Evolutionary conservation across 2,113 vertebrate species (phyloP), one percentile per base, ranked within the genome.

Genomic region (Cebidichthys violaceus): DNA sequence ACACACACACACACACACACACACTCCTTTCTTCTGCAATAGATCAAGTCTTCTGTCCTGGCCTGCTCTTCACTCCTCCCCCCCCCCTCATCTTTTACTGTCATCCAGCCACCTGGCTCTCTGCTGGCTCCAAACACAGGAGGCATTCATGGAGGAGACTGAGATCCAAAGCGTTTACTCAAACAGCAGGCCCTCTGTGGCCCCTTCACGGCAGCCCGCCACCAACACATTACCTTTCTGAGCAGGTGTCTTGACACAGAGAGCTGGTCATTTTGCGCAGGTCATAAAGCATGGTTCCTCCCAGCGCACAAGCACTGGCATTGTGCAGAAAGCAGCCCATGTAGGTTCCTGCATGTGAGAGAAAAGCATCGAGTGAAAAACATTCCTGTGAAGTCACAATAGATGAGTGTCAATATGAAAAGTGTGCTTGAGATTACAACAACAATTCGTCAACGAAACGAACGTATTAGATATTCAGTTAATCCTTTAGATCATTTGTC

Each of bases 231-330:
- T 95, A 99, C 98, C 97, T 96, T 94, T 99, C 97, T 0, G 97
- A 97, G 84, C 98, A 99, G 50, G 97, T 97, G 61, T 98, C 97
- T 80, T 98, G 97, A 91, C 98, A 99, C 90, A 98, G 95, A 73
- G 97, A 86, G 57, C 97, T 93, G 1, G 97, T 98, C 98, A 99
- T 99, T 94, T 98, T 99, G 45, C 97, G 95, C 87, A 98, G 94
- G 91, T 99, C 98, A n/a, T 98, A 98, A 79, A 99, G 97, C 86
- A 99, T 95, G 0, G 95, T 95, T 69, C 97, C 98, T 84, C 97
- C 98, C 88, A 99, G 94, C 0, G 96, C 97, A 24, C 94, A 96
- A 20, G 97, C 95, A n/a, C 91, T 95, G 1, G 95, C 93, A 0
- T 97, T 95, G 0, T 98, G 97, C 3, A 95, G 88, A 92, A 98